These are phyloP conservation scores for Microvelia longipes DNA, from an alignment of 1,140 invertebrate genomes.

Conservation along the genomic window DNA sequence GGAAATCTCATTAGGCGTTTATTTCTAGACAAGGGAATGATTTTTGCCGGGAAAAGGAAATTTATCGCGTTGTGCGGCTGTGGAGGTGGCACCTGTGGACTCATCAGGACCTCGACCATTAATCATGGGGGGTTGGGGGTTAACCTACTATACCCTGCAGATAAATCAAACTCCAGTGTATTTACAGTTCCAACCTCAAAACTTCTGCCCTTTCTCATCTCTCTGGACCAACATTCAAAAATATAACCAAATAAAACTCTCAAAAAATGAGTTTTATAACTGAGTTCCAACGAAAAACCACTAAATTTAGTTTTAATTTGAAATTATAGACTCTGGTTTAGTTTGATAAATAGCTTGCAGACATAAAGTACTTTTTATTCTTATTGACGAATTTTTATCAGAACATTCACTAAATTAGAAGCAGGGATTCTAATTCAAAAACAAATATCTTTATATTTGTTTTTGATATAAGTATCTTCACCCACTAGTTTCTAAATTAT, in stretches of 20 bases:
- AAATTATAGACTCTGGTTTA: not conserved
- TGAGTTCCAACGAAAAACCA: too few species aligned
- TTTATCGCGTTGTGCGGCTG: not conserved
- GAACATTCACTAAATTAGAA: too few species aligned
- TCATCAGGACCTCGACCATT: not conserved
- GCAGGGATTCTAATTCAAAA: too few species aligned
- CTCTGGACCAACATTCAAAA: not conserved
- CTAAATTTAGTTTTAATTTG: not conserved
- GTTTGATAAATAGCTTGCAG: too few species aligned
- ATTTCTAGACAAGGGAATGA: not conserved
- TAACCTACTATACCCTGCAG: not conserved
- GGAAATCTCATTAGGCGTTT: not conserved
- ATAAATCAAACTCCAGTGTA: not conserved
- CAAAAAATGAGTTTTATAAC: too few species aligned
- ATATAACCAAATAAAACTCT: too few species aligned
- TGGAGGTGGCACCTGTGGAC: not conserved
- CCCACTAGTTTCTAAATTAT: too few species aligned
- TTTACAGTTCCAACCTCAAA: not conserved
- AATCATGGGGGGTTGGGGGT: not conserved
- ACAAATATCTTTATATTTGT: too few species aligned
- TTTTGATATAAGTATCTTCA: too few species aligned
- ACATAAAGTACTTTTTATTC: too few species aligned
- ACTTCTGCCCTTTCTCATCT: not conserved
- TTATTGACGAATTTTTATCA: too few species aligned
- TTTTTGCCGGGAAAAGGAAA: not conserved